These are phyloP conservation scores for Smithornis capensis DNA, from an alignment of 2,113 vertebrate genomes.

Conservation along the genomic window DNA sequence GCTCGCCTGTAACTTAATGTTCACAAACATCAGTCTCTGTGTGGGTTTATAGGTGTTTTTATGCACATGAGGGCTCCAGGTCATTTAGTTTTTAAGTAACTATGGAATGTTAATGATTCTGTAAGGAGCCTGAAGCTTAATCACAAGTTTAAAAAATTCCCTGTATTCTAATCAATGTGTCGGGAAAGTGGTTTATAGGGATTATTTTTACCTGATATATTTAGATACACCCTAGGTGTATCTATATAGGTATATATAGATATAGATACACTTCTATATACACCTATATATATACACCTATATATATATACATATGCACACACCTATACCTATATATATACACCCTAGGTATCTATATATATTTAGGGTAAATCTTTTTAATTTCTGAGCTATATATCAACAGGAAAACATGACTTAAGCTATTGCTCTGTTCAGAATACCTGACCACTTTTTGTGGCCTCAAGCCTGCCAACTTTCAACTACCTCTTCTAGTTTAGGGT, in stretches of 20 bases:
- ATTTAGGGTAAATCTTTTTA: neutral
- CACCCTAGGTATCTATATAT: too few relatives aligned
- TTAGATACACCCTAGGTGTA: too few relatives aligned
- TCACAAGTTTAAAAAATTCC: neutral
- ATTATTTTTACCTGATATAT: neutral
- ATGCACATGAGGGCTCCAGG: neutral
- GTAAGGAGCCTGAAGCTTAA: neutral
- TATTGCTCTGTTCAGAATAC: neutral
- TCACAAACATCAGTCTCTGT: neutral
- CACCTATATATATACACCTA: too few relatives aligned
- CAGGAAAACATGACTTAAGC: neutral
- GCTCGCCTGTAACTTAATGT: neutral
- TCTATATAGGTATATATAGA: too few relatives aligned
- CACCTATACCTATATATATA: too few relatives aligned
- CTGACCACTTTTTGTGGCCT: neutral
- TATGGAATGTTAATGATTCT: neutral
- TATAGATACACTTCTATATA: too few relatives aligned
- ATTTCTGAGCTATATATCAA: neutral
- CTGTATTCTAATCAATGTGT: neutral
- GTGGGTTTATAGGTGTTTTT: neutral
- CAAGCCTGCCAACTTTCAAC: neutral
- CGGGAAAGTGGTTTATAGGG: neutral
- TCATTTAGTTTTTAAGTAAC: neutral
- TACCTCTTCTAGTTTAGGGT: neutral
- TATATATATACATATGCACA: too few relatives aligned